A percentile compares a stretch with the other conserved stretches of the same genome.
Conservation (phyloP, 2,113 vertebrate genomes). For the Hemicordylus capensis region DNA sequence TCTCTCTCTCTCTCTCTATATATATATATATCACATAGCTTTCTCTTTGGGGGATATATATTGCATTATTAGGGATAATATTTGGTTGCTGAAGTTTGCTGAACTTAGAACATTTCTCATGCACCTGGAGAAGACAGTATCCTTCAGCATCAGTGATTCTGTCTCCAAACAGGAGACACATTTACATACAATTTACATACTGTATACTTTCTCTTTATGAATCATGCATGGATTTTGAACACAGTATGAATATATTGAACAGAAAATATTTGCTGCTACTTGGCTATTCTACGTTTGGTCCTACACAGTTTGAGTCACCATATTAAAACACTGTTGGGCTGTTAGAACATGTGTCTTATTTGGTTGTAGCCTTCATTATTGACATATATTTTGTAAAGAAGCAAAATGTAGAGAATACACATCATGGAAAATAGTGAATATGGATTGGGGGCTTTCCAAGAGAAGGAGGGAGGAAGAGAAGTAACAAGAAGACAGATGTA, state of each 20-base stretch:
- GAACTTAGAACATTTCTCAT: slow-evolving; percentile 54
- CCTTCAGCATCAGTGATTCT: slow-evolving; percentile 56
- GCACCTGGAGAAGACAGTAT: slow-evolving; percentile 43
- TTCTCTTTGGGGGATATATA: background rate
- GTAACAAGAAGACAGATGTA: background rate
- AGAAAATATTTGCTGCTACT: background rate
- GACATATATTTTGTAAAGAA: background rate
- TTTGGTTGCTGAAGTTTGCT: slow-evolving; percentile 29
- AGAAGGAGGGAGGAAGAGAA: background rate
- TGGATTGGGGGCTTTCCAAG: background rate
- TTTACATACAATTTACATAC: slow-evolving; percentile 59
- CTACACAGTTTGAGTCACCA: slow-evolving; percentile 6
- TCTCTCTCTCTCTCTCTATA: too few relatives aligned
- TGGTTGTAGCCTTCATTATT: slow-evolving; percentile 14
- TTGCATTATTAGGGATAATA: background rate
- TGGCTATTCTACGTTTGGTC: slow-evolving; percentile 45
- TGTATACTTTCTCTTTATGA: slow-evolving; percentile 40
- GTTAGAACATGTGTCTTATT: slow-evolving; percentile 36
- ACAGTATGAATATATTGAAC: background rate
- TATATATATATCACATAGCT: background rate
- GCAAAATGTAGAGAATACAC: background rate
- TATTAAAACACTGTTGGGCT: slow-evolving; percentile 40
- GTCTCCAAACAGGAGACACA: slow-evolving; percentile 35
- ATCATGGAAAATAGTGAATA: background rate
- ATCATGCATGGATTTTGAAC: slow-evolving; percentile 27